A percentile compares a stretch with the other conserved stretches of the same genome.
These are phyloP conservation scores for Lasioglossum lativentre DNA, from an alignment of 2,888 invertebrate genomes.

Conservation along the genomic window DNA sequence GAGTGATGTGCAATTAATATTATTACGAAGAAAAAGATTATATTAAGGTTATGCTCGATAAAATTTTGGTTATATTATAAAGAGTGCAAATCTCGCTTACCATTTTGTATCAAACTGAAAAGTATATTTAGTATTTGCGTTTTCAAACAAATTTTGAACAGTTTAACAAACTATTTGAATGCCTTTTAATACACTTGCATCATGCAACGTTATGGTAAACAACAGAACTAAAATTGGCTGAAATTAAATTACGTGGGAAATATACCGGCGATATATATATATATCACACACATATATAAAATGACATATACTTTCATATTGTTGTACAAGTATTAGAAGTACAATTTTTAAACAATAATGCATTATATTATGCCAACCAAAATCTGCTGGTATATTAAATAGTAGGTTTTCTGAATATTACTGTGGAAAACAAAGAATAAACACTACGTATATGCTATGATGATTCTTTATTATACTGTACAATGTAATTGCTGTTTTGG, in stretches of 20 bases:
- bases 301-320: neutral
- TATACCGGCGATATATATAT: neutral
- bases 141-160: neutral
- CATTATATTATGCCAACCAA: neutral
- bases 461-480: slow-evolving; percentile 21
- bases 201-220: neutral
- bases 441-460: neutral
- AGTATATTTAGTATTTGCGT: neutral
- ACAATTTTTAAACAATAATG: neutral
- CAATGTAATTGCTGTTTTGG: neutral
- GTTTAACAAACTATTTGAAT: neutral
- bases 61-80: neutral
- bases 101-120: neutral
- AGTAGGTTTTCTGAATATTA: neutral
- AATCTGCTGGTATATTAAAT: neutral
- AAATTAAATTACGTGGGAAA: neutral
- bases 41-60: neutral
- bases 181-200: neutral
- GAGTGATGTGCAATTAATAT: neutral
- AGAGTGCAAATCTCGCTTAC: neutral
- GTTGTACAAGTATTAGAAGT: neutral
- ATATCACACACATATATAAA: neutral
- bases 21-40: neutral
- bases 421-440: neutral
- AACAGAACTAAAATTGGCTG: neutral